Evolutionary conservation across 2,797 vertebrate species (phyloP).

Genomic region (Alfaro cultratus): DNA sequence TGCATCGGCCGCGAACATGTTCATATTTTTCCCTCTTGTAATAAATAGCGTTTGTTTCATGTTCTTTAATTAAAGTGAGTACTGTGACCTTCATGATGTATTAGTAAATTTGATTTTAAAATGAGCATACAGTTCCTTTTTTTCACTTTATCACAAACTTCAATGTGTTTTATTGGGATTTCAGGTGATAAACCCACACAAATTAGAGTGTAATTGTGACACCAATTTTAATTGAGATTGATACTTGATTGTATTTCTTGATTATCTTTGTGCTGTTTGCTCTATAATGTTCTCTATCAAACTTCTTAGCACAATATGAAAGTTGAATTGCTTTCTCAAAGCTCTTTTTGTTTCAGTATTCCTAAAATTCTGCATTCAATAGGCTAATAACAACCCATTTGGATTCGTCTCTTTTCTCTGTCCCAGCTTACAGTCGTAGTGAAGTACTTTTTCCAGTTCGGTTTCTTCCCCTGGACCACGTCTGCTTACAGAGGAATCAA

Average conservation of each 20-base stretch:
- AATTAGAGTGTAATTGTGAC: not conserved
- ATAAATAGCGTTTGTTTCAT: not conserved
- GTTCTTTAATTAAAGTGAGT: not conserved
- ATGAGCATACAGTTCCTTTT: not conserved
- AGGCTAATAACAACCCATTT: not conserved
- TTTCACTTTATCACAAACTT: not conserved
- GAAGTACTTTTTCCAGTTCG: conserved; percentile 87
- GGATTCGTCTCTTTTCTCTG: conserved; percentile 20
- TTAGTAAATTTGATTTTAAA: not conserved
- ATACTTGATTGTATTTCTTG: not conserved
- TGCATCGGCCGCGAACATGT: not conserved
- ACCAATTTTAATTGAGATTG: not conserved
- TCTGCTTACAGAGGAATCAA: conserved; percentile 79
- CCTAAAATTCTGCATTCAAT: not conserved
- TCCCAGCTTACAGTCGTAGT: conserved; percentile 82
- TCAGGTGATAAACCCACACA: not conserved
- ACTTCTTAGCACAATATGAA: not conserved
- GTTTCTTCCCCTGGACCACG: conserved; percentile 86
- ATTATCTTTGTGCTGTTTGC: not conserved
- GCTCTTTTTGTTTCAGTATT: not conserved
- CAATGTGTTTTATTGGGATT: not conserved
- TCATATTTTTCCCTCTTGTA: not conserved
- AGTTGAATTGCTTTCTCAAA: not conserved
- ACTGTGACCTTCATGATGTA: not conserved
- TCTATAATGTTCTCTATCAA: not conserved